phyloP scores from a whole-genome alignment of 2,888 invertebrate genomes.

The Dryobota labecula region DNA sequence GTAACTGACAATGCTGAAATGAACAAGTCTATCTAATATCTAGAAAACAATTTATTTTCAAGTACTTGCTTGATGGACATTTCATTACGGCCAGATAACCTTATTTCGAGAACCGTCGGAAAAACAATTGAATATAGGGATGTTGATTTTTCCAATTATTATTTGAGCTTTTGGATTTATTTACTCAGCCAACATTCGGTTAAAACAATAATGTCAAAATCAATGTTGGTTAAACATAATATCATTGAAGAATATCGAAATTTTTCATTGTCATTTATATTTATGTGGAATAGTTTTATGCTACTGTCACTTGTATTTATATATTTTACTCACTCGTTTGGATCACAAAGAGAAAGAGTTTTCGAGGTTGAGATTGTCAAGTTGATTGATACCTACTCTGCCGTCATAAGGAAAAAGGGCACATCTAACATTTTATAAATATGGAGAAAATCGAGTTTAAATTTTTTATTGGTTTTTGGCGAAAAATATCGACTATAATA shows the following conservation, averaged over 20 bases:
- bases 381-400: too few species aligned
- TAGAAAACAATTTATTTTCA: constrained; percentile 51
- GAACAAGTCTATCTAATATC: background rate
- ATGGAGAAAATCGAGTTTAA: too few species aligned
- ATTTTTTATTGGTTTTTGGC: too few species aligned
- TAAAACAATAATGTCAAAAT: background rate
- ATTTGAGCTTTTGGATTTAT: too few species aligned
- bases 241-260: background rate
- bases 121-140: constrained; percentile 33
- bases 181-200: constrained; percentile 2
- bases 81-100: constrained; percentile 45
- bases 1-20: constrained; percentile 24
- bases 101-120: constrained; percentile 24
- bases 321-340: too few species aligned
- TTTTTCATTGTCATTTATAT: constrained; percentile 15
- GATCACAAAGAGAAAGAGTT: too few species aligned
- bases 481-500: too few species aligned
- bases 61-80: constrained; percentile 41
- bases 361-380: too few species aligned
- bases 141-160: constrained; percentile 32
- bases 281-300: constrained; percentile 1
- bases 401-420: too few species aligned
- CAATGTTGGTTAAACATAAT: background rate
- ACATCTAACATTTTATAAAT: too few species aligned
- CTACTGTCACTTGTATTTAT: too few species aligned